phyloP scores from a whole-genome alignment of 2,113 vertebrate species.

The Laticauda colubrina region DNA sequence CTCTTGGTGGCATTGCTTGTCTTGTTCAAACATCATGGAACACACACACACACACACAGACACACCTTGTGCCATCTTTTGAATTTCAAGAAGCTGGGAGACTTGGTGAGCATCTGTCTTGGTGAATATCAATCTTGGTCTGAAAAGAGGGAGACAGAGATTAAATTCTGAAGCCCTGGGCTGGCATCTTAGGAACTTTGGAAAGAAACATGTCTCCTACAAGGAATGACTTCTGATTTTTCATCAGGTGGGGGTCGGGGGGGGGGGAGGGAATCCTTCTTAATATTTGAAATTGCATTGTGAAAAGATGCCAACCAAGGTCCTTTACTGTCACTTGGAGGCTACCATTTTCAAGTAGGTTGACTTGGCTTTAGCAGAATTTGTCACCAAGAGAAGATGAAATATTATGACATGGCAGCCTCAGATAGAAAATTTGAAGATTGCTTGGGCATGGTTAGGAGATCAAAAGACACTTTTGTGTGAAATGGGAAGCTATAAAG shows the following conservation, averaged over 20 bases:
- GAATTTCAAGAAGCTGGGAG: background rate
- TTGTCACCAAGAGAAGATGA: background rate
- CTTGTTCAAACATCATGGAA: background rate
- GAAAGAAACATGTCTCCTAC: background rate
- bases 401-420: background rate
- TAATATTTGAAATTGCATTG: background rate
- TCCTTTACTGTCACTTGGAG: background rate
- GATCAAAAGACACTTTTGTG: background rate
- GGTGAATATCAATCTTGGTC: background rate
- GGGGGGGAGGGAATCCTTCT: constrained; percentile 2
- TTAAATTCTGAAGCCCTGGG: background rate
- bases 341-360: background rate
- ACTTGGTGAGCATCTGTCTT: background rate
- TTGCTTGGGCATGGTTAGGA: background rate
- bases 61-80: background rate
- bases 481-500: background rate
- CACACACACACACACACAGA: too few relatives aligned
- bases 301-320: background rate
- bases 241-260: background rate
- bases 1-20: background rate
- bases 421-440: background rate
- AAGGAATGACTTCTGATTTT: constrained; percentile 14
- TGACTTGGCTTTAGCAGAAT: background rate
- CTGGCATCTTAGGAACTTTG: background rate
- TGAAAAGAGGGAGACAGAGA: background rate